Percentiles rank a stretch among this genome's conserved stretches.
phyloP scores from a whole-genome alignment of 2,113 vertebrate species.

The Theropithecus gelada region DNA sequence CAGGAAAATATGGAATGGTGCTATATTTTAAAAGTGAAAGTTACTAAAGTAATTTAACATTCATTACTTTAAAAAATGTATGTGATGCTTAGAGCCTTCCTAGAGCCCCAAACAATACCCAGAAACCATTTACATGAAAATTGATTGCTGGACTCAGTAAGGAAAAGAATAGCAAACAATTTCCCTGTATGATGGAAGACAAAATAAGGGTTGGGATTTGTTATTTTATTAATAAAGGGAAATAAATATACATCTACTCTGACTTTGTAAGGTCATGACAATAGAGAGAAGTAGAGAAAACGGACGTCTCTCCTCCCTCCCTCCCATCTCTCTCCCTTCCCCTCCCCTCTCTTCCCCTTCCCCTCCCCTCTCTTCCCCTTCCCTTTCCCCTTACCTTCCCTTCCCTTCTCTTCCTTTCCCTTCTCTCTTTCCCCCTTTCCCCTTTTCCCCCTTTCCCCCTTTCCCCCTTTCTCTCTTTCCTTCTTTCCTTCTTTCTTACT shows the following conservation, averaged over 20 bases:
- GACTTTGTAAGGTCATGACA: not conserved
- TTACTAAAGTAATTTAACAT: not conserved
- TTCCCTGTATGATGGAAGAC: not conserved
- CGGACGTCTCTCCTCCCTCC: not conserved
- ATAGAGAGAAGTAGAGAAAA: not conserved
- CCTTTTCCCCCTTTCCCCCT: too few species aligned
- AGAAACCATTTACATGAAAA: not conserved
- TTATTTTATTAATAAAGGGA: not conserved
- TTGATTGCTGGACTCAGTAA: not conserved
- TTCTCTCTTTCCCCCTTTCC: too few species aligned
- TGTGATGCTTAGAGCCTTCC: not conserved
- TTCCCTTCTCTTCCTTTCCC: too few species aligned
- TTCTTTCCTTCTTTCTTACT: too few species aligned
- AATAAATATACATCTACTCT: not conserved
- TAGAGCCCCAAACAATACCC: not conserved
- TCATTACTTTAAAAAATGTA: not conserved
- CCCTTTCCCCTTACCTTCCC: too few species aligned
- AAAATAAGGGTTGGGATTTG: not conserved
- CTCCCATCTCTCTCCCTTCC: too few species aligned
- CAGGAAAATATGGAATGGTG: not conserved
- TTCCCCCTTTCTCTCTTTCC: too few species aligned
- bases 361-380: too few species aligned
- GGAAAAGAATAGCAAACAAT: not conserved
- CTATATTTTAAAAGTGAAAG: not conserved
- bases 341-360: too few species aligned